Percentiles rank a stretch among this genome's conserved stretches.
phyloP scores from a whole-genome alignment of 2,888 invertebrate genomes.

The Latrodectus elegans region DNA sequence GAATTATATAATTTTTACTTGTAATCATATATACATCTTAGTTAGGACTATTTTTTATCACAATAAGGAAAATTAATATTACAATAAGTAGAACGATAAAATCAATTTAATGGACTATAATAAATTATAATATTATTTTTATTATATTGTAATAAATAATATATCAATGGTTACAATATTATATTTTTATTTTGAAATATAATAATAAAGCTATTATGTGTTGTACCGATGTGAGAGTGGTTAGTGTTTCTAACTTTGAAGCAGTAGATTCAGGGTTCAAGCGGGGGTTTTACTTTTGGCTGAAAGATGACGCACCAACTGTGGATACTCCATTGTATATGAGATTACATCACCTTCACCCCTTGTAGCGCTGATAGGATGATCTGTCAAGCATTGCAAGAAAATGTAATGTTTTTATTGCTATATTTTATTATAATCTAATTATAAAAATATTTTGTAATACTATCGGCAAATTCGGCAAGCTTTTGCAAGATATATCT shows the following conservation, averaged over 20 bases:
- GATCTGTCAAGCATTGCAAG: neutral
- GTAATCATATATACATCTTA: no score
- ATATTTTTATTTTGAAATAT: neutral
- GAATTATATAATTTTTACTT: no score
- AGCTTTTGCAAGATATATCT: no score
- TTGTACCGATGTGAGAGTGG: neutral
- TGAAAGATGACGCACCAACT: neutral
- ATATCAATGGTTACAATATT: neutral
- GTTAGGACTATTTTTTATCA: no score
- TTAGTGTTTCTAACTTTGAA: neutral
- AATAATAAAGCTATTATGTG: neutral
- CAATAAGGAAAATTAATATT: no score
- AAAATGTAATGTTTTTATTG: neutral
- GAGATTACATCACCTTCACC: neutral
- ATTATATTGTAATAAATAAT: neutral
- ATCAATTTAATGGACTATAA: no score
- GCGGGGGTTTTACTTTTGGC: neutral
- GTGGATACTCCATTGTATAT: neutral
- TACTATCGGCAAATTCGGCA: no score
- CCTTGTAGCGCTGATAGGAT: neutral
- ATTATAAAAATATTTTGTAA: no score
- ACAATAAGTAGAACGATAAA: no score
- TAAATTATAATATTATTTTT: neutral
- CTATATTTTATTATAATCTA: no score
- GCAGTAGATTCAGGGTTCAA: neutral